phyloP scores from a whole-genome alignment of 2,113 vertebrate species.

The Verasper variegatus region DNA sequence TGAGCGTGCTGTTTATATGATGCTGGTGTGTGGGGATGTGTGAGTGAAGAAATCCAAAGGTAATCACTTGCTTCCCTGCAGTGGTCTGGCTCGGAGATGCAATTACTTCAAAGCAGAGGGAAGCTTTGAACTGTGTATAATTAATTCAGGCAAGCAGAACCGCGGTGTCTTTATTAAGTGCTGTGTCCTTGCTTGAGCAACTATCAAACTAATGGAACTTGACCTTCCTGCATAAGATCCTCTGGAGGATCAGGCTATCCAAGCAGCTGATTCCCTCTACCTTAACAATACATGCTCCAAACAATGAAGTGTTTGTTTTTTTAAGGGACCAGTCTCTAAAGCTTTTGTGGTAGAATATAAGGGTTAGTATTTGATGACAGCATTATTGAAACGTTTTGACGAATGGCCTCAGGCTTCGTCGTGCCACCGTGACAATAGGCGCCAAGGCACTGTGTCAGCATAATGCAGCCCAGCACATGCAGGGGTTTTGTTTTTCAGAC shows the following conservation, averaged over 20 bases:
- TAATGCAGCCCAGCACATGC: slow-evolving; percentile 31
- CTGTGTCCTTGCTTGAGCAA: slow-evolving; percentile 53
- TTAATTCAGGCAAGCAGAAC: slow-evolving; percentile 59
- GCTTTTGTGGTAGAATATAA: not conserved
- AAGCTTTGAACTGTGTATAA: slow-evolving; percentile 68
- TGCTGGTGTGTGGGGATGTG: not conserved
- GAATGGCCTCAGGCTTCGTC: slow-evolving; percentile 21
- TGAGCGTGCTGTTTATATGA: not conserved
- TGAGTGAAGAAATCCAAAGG: slow-evolving; percentile 35
- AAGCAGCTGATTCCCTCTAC: slow-evolving; percentile 55
- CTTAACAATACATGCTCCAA: slow-evolving; percentile 22
- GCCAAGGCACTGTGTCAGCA: slow-evolving; percentile 55
- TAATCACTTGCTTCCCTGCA: slow-evolving; percentile 46
- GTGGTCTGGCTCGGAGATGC: slow-evolving; percentile 43
- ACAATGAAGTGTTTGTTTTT: not conserved
- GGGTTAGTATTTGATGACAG: not conserved
- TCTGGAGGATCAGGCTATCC: slow-evolving; percentile 52
- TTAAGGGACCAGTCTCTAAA: not conserved
- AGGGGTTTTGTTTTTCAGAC: slow-evolving; percentile 62
- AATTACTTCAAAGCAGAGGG: slow-evolving; percentile 59
- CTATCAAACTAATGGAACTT: slow-evolving; percentile 63
- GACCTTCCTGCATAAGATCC: slow-evolving; percentile 51
- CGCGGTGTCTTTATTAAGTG: slow-evolving; percentile 67
- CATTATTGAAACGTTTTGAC: not conserved
- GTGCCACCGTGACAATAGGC: slow-evolving; percentile 44